These are phyloP conservation scores for Chromis chromis DNA, from an alignment of 2,797 vertebrate genomes.

Conservation along the genomic window DNA sequence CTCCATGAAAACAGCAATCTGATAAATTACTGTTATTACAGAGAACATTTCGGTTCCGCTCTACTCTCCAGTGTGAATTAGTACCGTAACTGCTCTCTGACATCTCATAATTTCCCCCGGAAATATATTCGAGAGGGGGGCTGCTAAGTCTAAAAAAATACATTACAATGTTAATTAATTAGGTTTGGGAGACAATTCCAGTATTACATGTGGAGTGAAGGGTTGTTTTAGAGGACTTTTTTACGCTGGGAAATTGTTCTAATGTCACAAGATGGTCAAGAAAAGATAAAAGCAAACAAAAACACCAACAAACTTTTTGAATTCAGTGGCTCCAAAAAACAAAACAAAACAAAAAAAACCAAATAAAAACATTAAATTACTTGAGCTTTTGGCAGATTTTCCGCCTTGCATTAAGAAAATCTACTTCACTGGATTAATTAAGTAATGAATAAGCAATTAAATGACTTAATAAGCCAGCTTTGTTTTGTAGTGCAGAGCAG, in stretches of 20 bases:
- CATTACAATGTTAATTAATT: background rate
- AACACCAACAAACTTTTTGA: background rate
- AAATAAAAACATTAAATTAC: background rate
- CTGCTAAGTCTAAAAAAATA: no score
- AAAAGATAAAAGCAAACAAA: background rate
- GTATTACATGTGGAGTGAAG: background rate
- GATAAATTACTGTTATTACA: background rate
- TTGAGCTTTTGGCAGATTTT: conserved; percentile 12
- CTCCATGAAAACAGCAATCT: background rate
- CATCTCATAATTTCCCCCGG: background rate
- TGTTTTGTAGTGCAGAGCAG: conserved; percentile 37
- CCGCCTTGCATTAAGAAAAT: conserved; percentile 22
- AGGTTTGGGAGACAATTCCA: background rate
- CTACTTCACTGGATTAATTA: background rate
- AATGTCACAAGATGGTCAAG: background rate
- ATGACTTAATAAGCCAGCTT: conserved; percentile 19
- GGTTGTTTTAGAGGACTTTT: background rate
- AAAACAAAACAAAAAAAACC: background rate
- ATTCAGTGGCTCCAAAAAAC: background rate
- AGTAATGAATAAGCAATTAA: background rate
- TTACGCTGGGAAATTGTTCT: background rate
- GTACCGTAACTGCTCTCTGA: background rate
- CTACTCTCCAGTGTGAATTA: background rate
- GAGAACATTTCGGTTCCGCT: background rate
- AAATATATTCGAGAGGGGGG: no score